Evolutionary conservation across 2,797 vertebrate species (phyloP), one percentile per base, ranked within the genome.

Genomic region (Acanthiza pusilla): DNA sequence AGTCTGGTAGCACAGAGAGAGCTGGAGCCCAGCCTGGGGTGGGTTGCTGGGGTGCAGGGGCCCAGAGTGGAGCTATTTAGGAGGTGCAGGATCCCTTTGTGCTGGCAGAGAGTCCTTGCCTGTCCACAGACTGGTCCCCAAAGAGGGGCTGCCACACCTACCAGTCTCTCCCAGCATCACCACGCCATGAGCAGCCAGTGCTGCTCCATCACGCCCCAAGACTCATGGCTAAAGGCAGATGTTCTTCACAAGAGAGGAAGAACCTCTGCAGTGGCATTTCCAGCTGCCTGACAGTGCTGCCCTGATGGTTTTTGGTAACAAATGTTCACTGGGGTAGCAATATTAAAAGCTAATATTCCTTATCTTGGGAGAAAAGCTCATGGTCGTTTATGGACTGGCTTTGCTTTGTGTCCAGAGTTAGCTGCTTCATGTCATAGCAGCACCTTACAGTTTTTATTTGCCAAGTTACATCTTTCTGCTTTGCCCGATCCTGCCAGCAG

Each of bases 181-280:
- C 0, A 0, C 47, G 77, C 73, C 60, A 6, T 0, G 4, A 67
- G 29, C 58, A 25, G 82, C 42, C 60, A 68, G 20, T 0, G 3
- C 50, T 32, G 13, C 3, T 7, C 25, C 55, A 5, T 25, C 10
- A 0, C 29, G 47, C 36, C 57, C 36, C 9, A 1, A 22, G 19
- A 60, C 47, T 20, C 0, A 0, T 32, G 72, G 27, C n/a, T 50
- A 11, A 73, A 55, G 15, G n/a, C 36, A 47, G 55, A 38, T 60
- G 21, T 16, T 54, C 11, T 36, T 26, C 50, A 30, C 3, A 23
- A 29, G 18, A 40, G 23, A 58, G 26, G 43, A 26, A 22, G 48
- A 50, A 13, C 18, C 16, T 25, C 23, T 51, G 26, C 36, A 2
- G 10, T 30, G 45, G 30, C 43, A 32, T 43, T 75, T 75, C 63